phyloP scores from a whole-genome alignment of 2,797 vertebrate species.

The Jordanella pulchra region DNA sequence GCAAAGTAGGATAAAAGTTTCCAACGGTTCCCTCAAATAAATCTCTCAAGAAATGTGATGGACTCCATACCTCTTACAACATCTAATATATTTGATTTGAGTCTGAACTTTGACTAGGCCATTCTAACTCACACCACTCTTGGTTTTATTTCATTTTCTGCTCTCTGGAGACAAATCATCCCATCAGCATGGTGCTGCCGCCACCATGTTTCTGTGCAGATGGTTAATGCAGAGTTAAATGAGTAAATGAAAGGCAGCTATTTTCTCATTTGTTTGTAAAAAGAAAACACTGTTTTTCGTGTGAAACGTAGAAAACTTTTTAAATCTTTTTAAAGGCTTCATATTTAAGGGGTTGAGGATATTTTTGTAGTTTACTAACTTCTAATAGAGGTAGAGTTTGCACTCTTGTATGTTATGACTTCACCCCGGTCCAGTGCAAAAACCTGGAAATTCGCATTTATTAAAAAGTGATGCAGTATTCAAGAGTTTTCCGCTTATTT shows the following conservation, averaged over 20 bases:
- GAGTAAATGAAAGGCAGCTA: no score
- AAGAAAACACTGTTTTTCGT: no score
- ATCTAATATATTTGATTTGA: not conserved
- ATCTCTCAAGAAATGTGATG: not conserved
- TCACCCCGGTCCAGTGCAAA: not conserved
- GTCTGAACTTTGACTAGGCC: not conserved
- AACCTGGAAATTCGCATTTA: not conserved
- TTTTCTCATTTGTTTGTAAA: not conserved
- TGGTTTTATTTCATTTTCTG: not conserved
- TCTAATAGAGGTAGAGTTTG: not conserved
- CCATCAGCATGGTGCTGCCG: not conserved
- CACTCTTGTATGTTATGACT: not conserved
- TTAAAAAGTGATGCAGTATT: no score
- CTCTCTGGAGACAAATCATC: not conserved
- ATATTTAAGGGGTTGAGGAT: not conserved
- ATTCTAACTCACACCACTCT: not conserved
- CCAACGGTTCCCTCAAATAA: not conserved
- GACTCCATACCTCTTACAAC: not conserved
- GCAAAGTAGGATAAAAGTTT: not conserved
- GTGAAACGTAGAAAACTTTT: not conserved
- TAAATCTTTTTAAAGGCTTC: not conserved
- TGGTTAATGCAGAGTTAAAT: no score
- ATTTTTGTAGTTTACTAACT: not conserved
- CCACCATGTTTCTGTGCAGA: not conserved
- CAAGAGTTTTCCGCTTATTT: not conserved